Conservation (phyloP, 53 echinoderm and acorn worm genomes). For the Paelopatides confundens region DNA sequence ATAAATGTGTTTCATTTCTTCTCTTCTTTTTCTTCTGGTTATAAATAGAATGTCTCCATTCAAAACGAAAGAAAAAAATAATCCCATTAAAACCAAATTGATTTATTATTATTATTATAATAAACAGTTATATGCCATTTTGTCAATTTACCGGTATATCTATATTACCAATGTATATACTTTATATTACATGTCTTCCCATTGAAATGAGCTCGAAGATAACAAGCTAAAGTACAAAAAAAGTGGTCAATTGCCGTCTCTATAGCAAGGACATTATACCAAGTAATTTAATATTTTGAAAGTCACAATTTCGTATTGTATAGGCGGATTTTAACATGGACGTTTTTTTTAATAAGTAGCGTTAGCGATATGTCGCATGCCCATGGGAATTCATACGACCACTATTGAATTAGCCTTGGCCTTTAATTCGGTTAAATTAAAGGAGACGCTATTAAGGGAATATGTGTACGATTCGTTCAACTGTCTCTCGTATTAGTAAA, state of each 20-base stretch:
- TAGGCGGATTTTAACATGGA: neutral
- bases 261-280: neutral
- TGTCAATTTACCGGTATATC: too few species aligned
- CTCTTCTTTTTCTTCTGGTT: too few species aligned
- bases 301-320: neutral
- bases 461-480: too few species aligned
- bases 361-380: neutral
- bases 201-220: neutral
- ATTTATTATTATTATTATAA: too few species aligned
- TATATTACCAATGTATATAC: too few species aligned
- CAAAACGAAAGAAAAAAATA: too few species aligned
- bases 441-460: neutral
- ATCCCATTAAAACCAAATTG: too few species aligned
- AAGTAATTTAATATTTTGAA: neutral
- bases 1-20: too few species aligned
- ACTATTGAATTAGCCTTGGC: slow-evolving; percentile 25
- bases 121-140: too few species aligned
- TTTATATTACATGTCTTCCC: too few species aligned
- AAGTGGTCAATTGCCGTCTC: neutral
- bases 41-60: too few species aligned
- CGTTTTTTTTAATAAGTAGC: neutral
- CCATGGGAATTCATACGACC: neutral
- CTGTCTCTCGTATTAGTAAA: too few species aligned
- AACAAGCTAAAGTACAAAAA: neutral
- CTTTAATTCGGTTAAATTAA: slow-evolving; percentile 27